Conservation (phyloP, 2,888 invertebrate genomes). For the Agrotis segetum region DNA sequence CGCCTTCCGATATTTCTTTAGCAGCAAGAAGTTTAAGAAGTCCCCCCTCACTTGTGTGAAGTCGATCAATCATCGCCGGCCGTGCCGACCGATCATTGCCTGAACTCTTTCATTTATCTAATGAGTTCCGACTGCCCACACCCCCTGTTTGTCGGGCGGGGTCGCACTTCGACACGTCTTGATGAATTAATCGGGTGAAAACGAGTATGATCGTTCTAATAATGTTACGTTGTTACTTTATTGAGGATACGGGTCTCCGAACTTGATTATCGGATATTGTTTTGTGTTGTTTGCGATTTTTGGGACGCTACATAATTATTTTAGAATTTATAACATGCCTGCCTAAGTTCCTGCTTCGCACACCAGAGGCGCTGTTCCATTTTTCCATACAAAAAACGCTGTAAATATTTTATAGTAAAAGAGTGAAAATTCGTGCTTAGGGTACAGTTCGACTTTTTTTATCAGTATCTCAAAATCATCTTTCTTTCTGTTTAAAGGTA, state of each 20-base stretch:
- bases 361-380: too few species aligned
- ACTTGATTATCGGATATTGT: conserved; percentile 18
- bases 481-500: too few species aligned
- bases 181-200: conserved; percentile 81
- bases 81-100: conserved; percentile 74
- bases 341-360: too few species aligned
- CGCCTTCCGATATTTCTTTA: conserved; percentile 72
- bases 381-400: too few species aligned
- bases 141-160: conserved; percentile 74
- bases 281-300: conserved; percentile 8
- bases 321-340: not conserved
- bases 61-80: conserved; percentile 68
- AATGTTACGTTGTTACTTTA: conserved; percentile 57
- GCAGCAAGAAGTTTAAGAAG: conserved; percentile 57
- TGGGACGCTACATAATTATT: not conserved
- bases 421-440: too few species aligned
- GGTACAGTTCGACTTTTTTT: too few species aligned
- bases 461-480: too few species aligned
- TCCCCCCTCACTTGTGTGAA: conserved; percentile 62
- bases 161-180: conserved; percentile 78
- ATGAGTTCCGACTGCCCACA: conserved; percentile 74
- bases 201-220: conserved; percentile 64
- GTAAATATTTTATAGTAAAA: too few species aligned
- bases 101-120: conserved; percentile 90
- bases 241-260: conserved; percentile 27